Evolutionary conservation across 2,113 vertebrate species (phyloP), one percentile per base, ranked within the genome.

Genomic region (Triplophysa tibetana): DNA sequence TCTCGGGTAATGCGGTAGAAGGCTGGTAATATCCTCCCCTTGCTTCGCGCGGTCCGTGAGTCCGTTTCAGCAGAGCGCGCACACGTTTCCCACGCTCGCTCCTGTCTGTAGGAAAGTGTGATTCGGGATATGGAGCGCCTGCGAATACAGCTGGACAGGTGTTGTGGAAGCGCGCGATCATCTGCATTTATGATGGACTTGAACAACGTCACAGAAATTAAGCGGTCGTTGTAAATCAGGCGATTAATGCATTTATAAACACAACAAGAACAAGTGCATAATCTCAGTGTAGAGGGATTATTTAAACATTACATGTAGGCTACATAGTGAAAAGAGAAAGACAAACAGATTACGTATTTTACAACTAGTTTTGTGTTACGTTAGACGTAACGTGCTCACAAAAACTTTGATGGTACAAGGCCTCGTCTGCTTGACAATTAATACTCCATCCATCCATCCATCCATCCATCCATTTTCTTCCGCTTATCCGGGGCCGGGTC

Each of bases 101-200:
- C 81, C 56, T 58, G 80, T 23, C 23, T 29, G 43, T 64, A 52
- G 56, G n/a, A 17, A 21, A 65, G 70, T 64, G 56, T 48, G 64
- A 4, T 17, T 19, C 16, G 24, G 45, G 21, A 48, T 10, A 6
- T 70, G 24, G 70, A 78, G 81, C 76, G 75, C 75, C 60, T 61
- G 45, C 65, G 81, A 54, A 24, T 38, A 16, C 65, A 54, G 33
- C 81, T 80, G 79, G 83, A 75, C 81, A 82, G 83, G 81, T 86
- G 81, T 84, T 83, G 6, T 19, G 3, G 33, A 19, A 38, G 48
- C 33, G 26, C 26, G 21, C 69, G 12, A 61, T 74, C 33, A 24
- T 73, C 54, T 50, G 73, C 73, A 29, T n/a, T 75, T 16, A 43
- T 29, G 38, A 41, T 50, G 58, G 38, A 50, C 73, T 29, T 29